Evolutionary conservation across 92 coral and sea anemone species (phyloP), one percentile per base, ranked within the genome.

Genomic region (Phenganax stokvisi): DNA sequence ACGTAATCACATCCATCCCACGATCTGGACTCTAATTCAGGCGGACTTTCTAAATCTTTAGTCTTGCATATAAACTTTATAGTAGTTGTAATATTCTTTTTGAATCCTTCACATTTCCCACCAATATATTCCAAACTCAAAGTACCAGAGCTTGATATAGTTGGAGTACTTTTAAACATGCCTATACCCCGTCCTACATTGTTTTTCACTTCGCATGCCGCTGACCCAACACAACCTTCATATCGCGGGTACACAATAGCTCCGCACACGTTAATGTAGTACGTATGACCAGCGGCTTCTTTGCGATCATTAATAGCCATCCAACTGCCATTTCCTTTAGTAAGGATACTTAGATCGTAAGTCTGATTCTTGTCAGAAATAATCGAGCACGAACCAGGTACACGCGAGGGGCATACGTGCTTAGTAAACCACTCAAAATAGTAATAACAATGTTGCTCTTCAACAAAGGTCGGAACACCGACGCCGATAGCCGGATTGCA

Each of bases 31-130:
- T 88, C 97, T 0, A 96, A 88, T 20, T 89, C 96, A 2, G 99
- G 99, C 11, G 99, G 96, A 54, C 97, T 96, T 10, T 87, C 91
- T 81, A 92, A 76, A 76, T 96, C 96, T 30, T 90, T 97, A 12
- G 89, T 88, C 56, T 89, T 90, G 74, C 99, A 96, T 7, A 90
- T 75, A 81, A 96, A 96, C 17, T 93, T 96, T 11, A 96, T 87
- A 15, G 83, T 88, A 11, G 97, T 88, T 44, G 81, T 85, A 20
- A 84, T 81, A 44, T 28, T 51, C 17, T 56, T 25, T 0, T 17
- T 57, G 54, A 10, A 47, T 16, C 51, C 74, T 11, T 16, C 31
- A 10, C 83, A 79, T 17, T 87, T 87, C 11, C 97, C 97, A 53
- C 80, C 82, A 0, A 89, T 88, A 78, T 96, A 96, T 8, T 56